phyloP scores from a whole-genome alignment of 2,888 invertebrate genomes.

The Phragmatobia fuliginosa region DNA sequence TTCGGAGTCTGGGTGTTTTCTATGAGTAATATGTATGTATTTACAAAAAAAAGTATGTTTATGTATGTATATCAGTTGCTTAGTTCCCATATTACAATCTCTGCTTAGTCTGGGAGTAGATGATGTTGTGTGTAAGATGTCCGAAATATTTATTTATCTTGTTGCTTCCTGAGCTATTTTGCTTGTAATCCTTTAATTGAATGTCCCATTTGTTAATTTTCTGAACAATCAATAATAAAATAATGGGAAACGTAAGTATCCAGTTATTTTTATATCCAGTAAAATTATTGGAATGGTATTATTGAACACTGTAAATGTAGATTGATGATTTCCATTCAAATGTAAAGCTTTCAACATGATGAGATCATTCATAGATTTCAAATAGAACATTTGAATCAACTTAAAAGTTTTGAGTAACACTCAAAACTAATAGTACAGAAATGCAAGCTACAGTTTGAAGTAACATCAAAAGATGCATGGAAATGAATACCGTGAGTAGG shows the following conservation, averaged over 20 bases:
- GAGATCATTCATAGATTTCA: slow-evolving; percentile 3
- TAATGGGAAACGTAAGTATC: not conserved
- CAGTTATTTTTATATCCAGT: too few species aligned
- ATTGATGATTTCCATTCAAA: not conserved
- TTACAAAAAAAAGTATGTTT: too few species aligned
- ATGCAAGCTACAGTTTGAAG: not conserved
- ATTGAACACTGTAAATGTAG: not conserved
- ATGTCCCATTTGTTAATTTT: slow-evolving; percentile 21
- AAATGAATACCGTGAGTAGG: slow-evolving; percentile 18
- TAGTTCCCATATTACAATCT: too few species aligned
- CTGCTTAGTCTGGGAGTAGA: too few species aligned
- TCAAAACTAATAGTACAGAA: not conserved
- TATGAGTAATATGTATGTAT: too few species aligned
- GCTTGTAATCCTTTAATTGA: slow-evolving; percentile 17
- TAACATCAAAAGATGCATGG: not conserved
- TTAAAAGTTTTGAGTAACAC: not conserved
- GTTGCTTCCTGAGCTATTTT: too few species aligned
- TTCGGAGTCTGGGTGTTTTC: too few species aligned
- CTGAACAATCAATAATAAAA: not conserved
- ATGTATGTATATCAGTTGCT: too few species aligned
- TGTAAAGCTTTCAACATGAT: slow-evolving; percentile 10
- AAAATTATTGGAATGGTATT: too few species aligned
- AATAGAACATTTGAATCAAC: slow-evolving; percentile 2
- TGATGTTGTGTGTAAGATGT: too few species aligned
- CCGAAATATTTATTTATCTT: too few species aligned